Conservation (phyloP, 2,113 vertebrate species). For the Orycteropus afer region DNA sequence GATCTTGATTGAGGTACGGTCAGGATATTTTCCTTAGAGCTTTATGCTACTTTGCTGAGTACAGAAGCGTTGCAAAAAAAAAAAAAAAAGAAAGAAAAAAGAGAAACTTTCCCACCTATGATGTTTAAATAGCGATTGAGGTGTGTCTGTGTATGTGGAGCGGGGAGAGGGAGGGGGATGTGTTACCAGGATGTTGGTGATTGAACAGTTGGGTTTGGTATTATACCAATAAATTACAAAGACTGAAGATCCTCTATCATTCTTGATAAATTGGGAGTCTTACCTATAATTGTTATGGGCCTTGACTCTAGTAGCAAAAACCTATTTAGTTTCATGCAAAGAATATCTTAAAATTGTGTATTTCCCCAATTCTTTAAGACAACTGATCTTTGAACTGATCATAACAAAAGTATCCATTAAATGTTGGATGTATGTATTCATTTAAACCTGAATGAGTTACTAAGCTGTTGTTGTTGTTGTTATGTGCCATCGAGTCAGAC, state of each 20-base stretch:
- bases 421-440: neutral
- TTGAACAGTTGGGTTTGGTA: neutral
- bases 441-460: conserved; percentile 30
- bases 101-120: neutral
- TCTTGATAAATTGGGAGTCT: neutral
- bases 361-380: neutral
- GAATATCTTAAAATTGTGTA: neutral
- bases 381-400: conserved; percentile 15
- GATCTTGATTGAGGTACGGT: neutral
- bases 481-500: too few relatives aligned
- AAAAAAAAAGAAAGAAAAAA: neutral
- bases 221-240: neutral
- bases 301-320: neutral
- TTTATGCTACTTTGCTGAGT: neutral
- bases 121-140: neutral
- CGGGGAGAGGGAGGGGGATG: neutral
- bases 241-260: neutral
- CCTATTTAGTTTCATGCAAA: conserved; percentile 23
- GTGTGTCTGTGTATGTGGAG: neutral
- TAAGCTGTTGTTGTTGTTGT: too few relatives aligned
- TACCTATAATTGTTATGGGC: neutral
- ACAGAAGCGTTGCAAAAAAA: neutral
- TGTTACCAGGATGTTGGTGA: neutral
- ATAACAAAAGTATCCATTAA: conserved; percentile 14
- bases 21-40: neutral